These are phyloP conservation scores for Dermochelys coriacea DNA, from an alignment of 2,797 vertebrate genomes.

Conservation along the genomic window DNA sequence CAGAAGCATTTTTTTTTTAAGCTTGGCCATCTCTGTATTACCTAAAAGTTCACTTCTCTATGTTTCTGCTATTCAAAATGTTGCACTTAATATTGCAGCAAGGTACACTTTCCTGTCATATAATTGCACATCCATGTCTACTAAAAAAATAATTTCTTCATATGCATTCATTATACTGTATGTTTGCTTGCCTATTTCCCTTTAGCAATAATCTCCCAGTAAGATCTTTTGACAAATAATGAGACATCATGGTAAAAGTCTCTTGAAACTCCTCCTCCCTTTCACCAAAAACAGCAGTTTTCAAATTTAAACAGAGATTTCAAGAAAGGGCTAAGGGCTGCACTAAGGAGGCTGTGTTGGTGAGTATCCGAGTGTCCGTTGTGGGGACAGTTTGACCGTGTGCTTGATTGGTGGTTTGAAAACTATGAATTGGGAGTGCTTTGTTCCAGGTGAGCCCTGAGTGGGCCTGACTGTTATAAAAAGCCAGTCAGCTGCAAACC, in stretches of 20 bases:
- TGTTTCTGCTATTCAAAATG: neutral
- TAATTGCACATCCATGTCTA: neutral
- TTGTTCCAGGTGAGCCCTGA: no score
- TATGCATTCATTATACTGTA: neutral
- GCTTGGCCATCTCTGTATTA: neutral
- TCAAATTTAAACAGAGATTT: neutral
- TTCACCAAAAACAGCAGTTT: neutral
- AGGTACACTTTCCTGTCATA: neutral
- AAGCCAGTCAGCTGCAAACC: no score
- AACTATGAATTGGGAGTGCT: no score
- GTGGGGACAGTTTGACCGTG: no score
- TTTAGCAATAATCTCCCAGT: neutral
- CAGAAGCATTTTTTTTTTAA: no score
- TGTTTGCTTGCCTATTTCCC: accelerated
- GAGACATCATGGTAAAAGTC: neutral
- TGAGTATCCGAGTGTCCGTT: no score
- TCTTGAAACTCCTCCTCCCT: neutral
- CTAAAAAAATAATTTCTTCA: accelerated
- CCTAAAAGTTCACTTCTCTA: neutral
- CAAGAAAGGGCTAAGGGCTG: no score
- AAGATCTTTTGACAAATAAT: neutral
- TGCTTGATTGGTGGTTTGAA: no score
- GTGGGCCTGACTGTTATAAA: no score
- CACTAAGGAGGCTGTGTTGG: no score
- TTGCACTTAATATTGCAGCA: neutral